Conservation (phyloP, 2,113 vertebrate species). For the Gallinago jamesoni region DNA sequence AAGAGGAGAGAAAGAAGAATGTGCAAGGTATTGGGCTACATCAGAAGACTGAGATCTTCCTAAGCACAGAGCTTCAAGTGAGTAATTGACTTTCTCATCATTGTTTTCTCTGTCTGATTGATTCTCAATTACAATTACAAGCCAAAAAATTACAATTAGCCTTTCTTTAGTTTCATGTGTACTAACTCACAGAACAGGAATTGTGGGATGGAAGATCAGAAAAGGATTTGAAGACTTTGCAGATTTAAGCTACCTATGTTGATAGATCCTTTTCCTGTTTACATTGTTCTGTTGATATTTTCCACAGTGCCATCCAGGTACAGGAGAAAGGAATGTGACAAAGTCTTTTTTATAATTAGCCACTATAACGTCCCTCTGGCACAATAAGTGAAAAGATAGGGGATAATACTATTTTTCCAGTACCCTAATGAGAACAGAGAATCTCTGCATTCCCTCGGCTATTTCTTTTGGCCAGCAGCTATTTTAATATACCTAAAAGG, state of each 20-base stretch:
- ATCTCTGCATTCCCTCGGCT: not conserved
- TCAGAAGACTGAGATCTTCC: not conserved
- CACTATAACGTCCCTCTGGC: not conserved
- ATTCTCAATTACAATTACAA: not conserved
- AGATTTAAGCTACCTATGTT: not conserved
- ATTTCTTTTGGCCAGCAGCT: constrained; percentile 3
- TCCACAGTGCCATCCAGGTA: not conserved
- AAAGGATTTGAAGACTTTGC: not conserved
- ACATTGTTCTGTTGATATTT: not conserved
- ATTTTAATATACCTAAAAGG: not conserved
- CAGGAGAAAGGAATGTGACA: not conserved
- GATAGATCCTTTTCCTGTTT: not conserved
- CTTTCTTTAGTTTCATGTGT: not conserved
- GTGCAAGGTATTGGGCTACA: not conserved
- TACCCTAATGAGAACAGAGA: constrained; percentile 6
- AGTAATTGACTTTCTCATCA: not conserved
- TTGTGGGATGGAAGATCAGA: not conserved
- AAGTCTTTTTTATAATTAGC: constrained; percentile 14
- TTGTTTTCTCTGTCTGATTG: not conserved
- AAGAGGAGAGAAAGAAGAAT: not conserved
- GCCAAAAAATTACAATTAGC: not conserved
- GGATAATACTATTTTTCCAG: not conserved
- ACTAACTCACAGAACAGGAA: not conserved
- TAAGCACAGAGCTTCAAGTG: not conserved
- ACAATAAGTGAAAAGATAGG: constrained; percentile 9